Evolutionary conservation across 2,113 vertebrate species (phyloP).

Genomic region (Sprattus sprattus): DNA sequence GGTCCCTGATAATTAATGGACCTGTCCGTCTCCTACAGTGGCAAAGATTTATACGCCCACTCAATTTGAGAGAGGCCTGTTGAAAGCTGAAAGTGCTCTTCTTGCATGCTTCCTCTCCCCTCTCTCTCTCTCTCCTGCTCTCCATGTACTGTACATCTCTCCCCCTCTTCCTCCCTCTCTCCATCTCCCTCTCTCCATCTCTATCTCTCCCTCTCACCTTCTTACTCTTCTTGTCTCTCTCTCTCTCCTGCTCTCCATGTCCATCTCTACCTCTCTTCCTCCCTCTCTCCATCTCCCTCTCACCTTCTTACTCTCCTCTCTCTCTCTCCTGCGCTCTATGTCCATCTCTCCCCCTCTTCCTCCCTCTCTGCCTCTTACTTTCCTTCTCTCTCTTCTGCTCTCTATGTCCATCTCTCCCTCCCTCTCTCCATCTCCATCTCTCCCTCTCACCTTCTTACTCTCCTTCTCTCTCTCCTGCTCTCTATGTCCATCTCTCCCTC

Average conservation of each 20-base stretch:
- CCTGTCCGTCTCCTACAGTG: slow-evolving; percentile 5
- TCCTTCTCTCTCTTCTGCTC: neutral
- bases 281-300: no score
- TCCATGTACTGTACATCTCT: no score
- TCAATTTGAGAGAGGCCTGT: neutral
- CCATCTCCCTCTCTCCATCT: no score
- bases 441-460: neutral
- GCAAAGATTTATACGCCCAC: neutral
- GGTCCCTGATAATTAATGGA: slow-evolving; percentile 11
- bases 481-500: neutral
- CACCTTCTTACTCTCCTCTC: no score
- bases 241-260: neutral
- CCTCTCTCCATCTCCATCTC: neutral
- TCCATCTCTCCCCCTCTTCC: neutral
- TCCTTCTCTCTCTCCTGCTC: neutral
- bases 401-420: no score
- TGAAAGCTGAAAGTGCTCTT: neutral
- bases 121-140: neutral
- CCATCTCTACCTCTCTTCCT: neutral
- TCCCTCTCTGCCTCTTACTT: no score
- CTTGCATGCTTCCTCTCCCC: neutral
- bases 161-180: neutral
- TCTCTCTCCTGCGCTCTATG: neutral
- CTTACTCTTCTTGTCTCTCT: no score
- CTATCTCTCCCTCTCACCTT: no score